Evolutionary conservation across 1,140 invertebrate species (phyloP), one percentile per base, ranked within the genome.

Genomic region (Ceratoteleas bidentatus): DNA sequence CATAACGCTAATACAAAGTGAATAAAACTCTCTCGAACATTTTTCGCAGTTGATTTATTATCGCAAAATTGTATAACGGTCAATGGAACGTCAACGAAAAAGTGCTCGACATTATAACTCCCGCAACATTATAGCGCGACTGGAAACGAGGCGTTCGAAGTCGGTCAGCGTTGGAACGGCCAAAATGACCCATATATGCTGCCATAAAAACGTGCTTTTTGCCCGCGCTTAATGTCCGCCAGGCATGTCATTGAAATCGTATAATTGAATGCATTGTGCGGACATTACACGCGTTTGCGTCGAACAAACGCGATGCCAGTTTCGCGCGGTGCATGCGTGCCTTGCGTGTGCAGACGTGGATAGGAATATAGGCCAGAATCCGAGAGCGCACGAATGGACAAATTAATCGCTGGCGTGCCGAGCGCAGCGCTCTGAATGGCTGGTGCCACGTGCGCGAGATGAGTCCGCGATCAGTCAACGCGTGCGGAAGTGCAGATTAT

Each of bases 321-420:
- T 82, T 76, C 49, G 73, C 79, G 61, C 76, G 73, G 53, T 73
- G 70, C 79, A 72, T 82, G 79, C 79, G 79, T 82, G 72, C 50
- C 43, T 82, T 77, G 73, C 79, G 79, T 77, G 79, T 49, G 36
- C 52, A 24, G 24, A 38, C 36, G 38, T 58, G 69, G 73, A 80
- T 74, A 76, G 66, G 50, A 75, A 81, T 81, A 76, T 76, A 76
- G 79, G 66, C 65, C 79, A 81, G 66, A 66, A 76, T 66, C 72
- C 65, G 47, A 81, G 79, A 76, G 65, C 57, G 53, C 69, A 75
- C 78, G 70, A 81, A 81, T 75, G 78, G 36, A 81, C 72, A 70
- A 81, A 75, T 81, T 81, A 75, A 81, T 81, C 78, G 52, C 58
- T 70, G 24, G 70, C 70, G 70, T 81, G 66, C 38, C 61, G 61